phyloP scores from a whole-genome alignment of 2,113 vertebrate species.

The Sceloporus undulatus region DNA sequence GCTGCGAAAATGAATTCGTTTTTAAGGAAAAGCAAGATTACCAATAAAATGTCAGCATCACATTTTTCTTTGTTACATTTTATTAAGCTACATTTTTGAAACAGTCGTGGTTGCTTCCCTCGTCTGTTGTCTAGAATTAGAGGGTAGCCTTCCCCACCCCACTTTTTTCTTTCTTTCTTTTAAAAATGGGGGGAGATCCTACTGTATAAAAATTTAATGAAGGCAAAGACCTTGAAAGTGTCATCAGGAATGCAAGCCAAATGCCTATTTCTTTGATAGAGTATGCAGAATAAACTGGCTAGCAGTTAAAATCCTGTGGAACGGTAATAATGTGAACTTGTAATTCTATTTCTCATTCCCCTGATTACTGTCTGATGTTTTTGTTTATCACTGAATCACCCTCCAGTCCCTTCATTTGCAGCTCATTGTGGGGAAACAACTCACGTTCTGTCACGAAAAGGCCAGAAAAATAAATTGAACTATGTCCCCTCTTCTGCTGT shows the following conservation, averaged over 20 bases:
- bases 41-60: conserved; percentile 25
- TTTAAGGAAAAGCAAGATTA: conserved; percentile 33
- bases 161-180: conserved; percentile 7
- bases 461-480: conserved; percentile 55
- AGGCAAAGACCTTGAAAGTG: conserved; percentile 74
- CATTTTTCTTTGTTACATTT: conserved; percentile 45
- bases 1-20: not conserved
- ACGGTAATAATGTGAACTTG: conserved; percentile 46
- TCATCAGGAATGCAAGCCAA: conserved; percentile 56
- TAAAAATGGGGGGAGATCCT: conserved; percentile 36
- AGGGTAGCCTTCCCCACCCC: not conserved
- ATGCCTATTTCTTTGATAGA: conserved; percentile 56
- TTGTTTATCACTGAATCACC: conserved; percentile 62
- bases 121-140: conserved; percentile 49
- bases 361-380: conserved; percentile 57
- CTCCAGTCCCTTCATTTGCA: conserved; percentile 58
- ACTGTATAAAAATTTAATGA: conserved; percentile 69
- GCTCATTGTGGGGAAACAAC: conserved; percentile 37
- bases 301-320: conserved; percentile 50
- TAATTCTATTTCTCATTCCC: conserved; percentile 53
- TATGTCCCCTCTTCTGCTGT: conserved; percentile 19
- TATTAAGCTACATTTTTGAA: conserved; percentile 40
- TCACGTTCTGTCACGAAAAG: conserved; percentile 43
- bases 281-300: conserved; percentile 56
- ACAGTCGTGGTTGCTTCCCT: conserved; percentile 24